Evolutionary conservation across 2,888 invertebrate genomes (phyloP), one percentile per base, ranked within the genome.

Genomic region (Sturmia bella): DNA sequence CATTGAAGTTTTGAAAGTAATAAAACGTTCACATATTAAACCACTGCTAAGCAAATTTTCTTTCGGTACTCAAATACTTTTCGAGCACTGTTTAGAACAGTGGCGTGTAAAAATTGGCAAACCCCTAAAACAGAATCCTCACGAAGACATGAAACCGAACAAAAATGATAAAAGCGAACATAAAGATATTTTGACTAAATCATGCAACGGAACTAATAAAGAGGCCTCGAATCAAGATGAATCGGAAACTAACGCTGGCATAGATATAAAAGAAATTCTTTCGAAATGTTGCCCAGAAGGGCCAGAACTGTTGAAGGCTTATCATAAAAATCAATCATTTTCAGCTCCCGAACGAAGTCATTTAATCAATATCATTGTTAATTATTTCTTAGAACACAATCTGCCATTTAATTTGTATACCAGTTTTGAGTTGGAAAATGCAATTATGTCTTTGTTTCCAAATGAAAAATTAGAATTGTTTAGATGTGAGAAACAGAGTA

Each of bases 71-170:
- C 85, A 88, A 15, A 87, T 89, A 50, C 89, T 88, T 11, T 89
- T 89, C 15, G 89, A 89, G 50, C 85, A 89, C 75, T 80, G 88
- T 68, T 76, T 89, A 70, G 87, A 88, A 50, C 85, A 85, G 3
- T 89, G 89, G 89, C 88, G 89, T 0, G 86, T 85, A 17, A 85
- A 86, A 79, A 81, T 87, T 12, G 86, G 88, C 57, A 84, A 86
- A 48, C 89, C 89, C 1, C 19, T 64, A 7, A 68, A 68, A 24
- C n/a, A 54, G 7, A 17, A 39, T 5, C 17, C n/a, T 2, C 13
- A 11, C n/a, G 13, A 13, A 7, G 4, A 24, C 4, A 15, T 11
- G 45, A 11, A 27, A 15, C 27, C n/a, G 2, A 39, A 1, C 39
- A n/a, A 52, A 24, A 3, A 6, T 2, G 0, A 45, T 15, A n/a